Conservation (phyloP, 2,797 vertebrate species). For the Scolopax rusticola region DNA sequence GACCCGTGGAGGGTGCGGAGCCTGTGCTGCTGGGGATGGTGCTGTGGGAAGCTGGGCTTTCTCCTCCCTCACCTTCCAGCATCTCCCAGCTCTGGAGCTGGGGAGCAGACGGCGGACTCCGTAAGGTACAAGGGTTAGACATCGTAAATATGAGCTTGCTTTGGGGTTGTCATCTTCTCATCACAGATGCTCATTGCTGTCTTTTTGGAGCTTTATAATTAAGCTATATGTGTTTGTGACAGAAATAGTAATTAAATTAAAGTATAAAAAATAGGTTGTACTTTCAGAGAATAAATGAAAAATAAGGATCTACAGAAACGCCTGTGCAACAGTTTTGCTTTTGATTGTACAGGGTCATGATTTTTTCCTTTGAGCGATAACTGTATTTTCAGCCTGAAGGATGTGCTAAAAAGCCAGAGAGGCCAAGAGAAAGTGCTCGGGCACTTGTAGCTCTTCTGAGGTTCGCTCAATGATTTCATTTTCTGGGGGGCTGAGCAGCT, state of each 20-base stretch:
- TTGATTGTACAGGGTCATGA: not conserved
- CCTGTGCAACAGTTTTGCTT: not conserved
- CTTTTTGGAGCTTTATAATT: not conserved
- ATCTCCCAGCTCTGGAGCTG: accelerated
- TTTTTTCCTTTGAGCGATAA: not conserved
- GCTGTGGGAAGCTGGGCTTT: not conserved
- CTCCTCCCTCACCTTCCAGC: accelerated
- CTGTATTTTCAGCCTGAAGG: not conserved
- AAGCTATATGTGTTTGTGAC: not conserved
- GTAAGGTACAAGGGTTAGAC: not conserved
- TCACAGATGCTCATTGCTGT: not conserved
- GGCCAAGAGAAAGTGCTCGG: not conserved
- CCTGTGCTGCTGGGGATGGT: accelerated
- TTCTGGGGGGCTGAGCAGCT: not conserved
- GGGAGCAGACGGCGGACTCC: accelerated
- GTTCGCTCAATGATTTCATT: not conserved
- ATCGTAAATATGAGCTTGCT: accelerated
- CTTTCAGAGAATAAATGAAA: not conserved
- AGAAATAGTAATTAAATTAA: not conserved
- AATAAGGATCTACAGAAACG: not conserved
- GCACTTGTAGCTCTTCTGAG: not conserved
- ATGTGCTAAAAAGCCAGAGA: not conserved
- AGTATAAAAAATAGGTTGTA: not conserved
- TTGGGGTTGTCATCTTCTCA: not conserved
- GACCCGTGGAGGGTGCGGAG: too few relatives aligned